Base-by-base conservation (phyloP, 1,140 invertebrate species). In the Bombus sibiricus region DNA sequence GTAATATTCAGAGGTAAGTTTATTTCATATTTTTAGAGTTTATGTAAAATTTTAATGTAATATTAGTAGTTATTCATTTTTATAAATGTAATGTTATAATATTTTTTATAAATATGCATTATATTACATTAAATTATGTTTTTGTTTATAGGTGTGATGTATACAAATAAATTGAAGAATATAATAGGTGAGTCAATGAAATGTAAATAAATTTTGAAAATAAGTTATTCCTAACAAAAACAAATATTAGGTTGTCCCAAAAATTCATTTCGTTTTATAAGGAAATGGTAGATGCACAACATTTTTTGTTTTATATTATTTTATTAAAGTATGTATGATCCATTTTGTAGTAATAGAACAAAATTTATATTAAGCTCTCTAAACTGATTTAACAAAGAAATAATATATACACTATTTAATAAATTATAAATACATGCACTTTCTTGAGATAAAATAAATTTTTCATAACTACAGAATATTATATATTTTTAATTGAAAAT, bases 101-200 rank as follows among this genome's bases (percentile, higher is more conserved):
- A 71, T 39, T n/a, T 62, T 62, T 80, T 85, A 28, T 53, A 64
- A 43, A 10, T 39, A 62, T 78, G 41, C 41, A 15, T 81, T 66
- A 71, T 83, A 18, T 78, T 62, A 68, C 62, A 66, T 43, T 75
- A 59, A 41, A 22, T 32, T 66, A 43, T 80, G 22, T 81, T 39
- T 59, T 85, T 86, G 41, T 82, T 89, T 79, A 64, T 83, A 89
- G 88, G 79, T 34, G 39, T 83, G 62, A 43, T 81, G 66, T 79
- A 53, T 79, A 83, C 79, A 89, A 88, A 72, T 59, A 62, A 28
- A 57, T 66, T 25, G 66, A 86, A 86, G 66, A 86, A 68, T 81
- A 37, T 74, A 62, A 12, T 89, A 64, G 80, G 87, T 89, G 76
- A 89, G 88, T 89, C 34, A n/a, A 39, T 81, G 22, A 53, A 85